Evolutionary conservation across 2,797 vertebrate genomes (phyloP), one percentile per base, ranked within the genome.

Genomic region (Ctenosaura bakeri): DNA sequence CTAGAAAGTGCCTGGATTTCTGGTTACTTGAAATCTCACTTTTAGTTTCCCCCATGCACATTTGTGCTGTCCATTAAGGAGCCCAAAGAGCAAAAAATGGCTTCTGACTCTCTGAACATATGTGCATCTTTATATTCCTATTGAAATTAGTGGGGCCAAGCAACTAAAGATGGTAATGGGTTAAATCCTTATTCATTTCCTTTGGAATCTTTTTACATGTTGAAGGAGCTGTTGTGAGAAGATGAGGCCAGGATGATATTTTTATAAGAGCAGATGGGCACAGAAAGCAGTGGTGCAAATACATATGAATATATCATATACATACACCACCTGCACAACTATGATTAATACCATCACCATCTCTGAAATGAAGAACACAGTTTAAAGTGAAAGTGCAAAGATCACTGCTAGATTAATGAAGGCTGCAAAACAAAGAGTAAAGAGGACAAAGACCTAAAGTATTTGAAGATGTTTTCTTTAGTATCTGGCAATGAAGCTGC

Each of bases 231-330:
- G 54, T 76, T 4, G 90, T 88, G 89, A 78, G 79, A 92, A 94
- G 74, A 91, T 91, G 83, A 20, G 90, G n/a, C 13, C 16, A 6
- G 66, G 79, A 90, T 38, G 3, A 93, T 88, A 46, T 89, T 93
- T 79, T 89, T 93, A 77, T 90, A 50, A 85, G 42, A 92, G 66
- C 29, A 92, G 93, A 90, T 94, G 12, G 14, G 32, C 92, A 93
- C 93, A 92, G 2, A 32, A 78, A 85, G 73, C 32, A 88, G 32
- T 62, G 89, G 1, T 90, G 10, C 0, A 93, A 93, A 77, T 20
- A 93, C 85, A 46, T 46, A 46, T 46, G 4, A 46, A 46, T 46
- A 46, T 46, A 46, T 4, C 42, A 46, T 46, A 46, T 46, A 46
- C 16, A 69, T 3, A 46, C 35, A 50, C 46, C 14, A 94, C 59